Conservation (phyloP, 2,113 vertebrate genomes). For the Prunella himalayana region DNA sequence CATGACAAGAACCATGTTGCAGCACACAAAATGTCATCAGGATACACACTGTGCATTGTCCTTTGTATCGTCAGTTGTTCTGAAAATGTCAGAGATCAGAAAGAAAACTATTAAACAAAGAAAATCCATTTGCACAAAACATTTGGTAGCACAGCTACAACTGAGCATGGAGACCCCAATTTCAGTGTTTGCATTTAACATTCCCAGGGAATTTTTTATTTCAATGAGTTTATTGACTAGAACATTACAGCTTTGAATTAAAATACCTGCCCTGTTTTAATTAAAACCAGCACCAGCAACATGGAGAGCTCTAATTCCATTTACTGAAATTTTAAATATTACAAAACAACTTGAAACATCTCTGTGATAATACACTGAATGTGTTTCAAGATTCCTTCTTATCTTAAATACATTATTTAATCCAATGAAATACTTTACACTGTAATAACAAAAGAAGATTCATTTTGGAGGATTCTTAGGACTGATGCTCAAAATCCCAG, state of each 20-base stretch:
- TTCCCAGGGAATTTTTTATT: background rate
- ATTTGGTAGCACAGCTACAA: background rate
- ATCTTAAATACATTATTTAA: background rate
- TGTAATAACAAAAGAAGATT: background rate
- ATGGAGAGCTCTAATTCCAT: background rate
- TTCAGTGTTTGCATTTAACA: background rate
- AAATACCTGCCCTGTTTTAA: background rate
- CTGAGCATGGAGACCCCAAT: background rate
- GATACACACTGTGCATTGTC: constrained; percentile 6
- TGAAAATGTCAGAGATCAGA: constrained; percentile 28
- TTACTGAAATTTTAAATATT: background rate
- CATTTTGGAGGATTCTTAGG: background rate
- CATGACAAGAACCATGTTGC: constrained; percentile 69
- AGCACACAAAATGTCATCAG: background rate
- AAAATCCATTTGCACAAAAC: background rate
- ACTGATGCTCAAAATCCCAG: background rate
- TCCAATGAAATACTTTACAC: background rate
- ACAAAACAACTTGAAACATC: background rate
- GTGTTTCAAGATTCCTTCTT: background rate
- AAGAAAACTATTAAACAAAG: background rate
- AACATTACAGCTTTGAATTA: background rate
- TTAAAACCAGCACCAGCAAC: background rate
- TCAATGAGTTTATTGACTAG: background rate
- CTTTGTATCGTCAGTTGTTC: constrained; percentile 9
- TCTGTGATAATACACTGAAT: background rate